Percentiles rank a stretch among this genome's conserved stretches.
Conservation (phyloP, 2,797 vertebrate species). For the Eupleurogrammus muticus region DNA sequence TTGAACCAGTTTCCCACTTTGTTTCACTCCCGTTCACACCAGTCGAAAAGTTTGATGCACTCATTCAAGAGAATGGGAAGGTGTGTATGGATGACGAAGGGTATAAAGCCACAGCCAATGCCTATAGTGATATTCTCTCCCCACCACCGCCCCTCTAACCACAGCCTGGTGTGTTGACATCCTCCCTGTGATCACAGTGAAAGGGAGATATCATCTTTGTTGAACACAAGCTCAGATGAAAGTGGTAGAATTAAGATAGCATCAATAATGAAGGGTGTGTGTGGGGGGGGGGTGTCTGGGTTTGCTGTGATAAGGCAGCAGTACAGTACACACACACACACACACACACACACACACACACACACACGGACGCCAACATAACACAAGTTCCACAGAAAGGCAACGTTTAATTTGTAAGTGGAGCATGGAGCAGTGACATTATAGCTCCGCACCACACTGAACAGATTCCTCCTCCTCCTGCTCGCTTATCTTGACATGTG, state of each 20-base stretch:
- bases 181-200: constrained; percentile 35
- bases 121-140: constrained; percentile 40
- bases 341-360: constrained; percentile 6
- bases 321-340: constrained; percentile 19
- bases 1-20: constrained; percentile 15
- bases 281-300: constrained; percentile 15
- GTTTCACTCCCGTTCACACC: background rate
- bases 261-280: constrained; percentile 69
- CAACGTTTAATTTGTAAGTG: constrained; percentile 66
- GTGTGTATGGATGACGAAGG: background rate
- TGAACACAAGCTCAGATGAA: constrained; percentile 61
- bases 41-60: no score
- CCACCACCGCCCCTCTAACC: background rate
- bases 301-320: constrained; percentile 37
- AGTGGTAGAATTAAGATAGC: constrained; percentile 74
- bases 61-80: no score
- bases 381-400: constrained; percentile 38
- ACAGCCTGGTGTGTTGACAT: constrained; percentile 26
- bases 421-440: constrained; percentile 44
- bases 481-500: constrained; percentile 33
- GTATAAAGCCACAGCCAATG: constrained; percentile 11
- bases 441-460: constrained; percentile 46
- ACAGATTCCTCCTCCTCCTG: constrained; percentile 34
- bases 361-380: constrained; percentile 10
- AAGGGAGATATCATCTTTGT: constrained; percentile 53